Evolutionary conservation across 1,140 invertebrate species (phyloP).

Genomic region (Laupala kohalensis): DNA sequence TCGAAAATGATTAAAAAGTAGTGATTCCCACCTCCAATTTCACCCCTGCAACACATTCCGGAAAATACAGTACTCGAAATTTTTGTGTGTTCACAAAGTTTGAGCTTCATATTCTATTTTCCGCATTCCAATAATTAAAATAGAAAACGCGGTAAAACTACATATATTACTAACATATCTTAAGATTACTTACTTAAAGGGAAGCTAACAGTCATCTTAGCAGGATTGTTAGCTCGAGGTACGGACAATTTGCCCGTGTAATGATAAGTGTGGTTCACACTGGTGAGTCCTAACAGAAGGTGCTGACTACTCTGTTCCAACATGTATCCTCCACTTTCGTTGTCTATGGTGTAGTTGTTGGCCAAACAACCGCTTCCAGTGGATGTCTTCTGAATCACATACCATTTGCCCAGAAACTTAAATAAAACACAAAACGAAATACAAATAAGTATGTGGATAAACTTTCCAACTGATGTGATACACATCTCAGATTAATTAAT

Average conservation of each 20-base stretch:
- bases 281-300: constrained; percentile 40
- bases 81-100: not conserved
- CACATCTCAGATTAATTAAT: too few species aligned
- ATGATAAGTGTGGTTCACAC: constrained; percentile 58
- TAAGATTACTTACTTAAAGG: constrained; percentile 59
- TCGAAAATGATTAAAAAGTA: too few species aligned
- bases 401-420: constrained; percentile 67
- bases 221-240: constrained; percentile 47
- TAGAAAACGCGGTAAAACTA: not conserved
- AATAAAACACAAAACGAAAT: constrained; percentile 10
- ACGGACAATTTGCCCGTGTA: constrained; percentile 58
- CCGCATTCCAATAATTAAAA: not conserved
- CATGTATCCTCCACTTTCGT: constrained; percentile 51
- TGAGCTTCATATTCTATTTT: not conserved
- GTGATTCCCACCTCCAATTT: too few species aligned
- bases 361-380: constrained; percentile 64
- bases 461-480: too few species aligned
- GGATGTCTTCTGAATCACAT: constrained; percentile 70
- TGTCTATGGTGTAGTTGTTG: constrained; percentile 58
- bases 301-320: constrained; percentile 62
- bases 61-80: too few species aligned
- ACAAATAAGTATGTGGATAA: not conserved
- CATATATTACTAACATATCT: not conserved
- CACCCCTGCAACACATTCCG: too few species aligned
- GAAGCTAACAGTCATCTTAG: constrained; percentile 57